Base-by-base conservation (phyloP, 2,888 invertebrate species). In the Mesochorus sp. region DNA sequence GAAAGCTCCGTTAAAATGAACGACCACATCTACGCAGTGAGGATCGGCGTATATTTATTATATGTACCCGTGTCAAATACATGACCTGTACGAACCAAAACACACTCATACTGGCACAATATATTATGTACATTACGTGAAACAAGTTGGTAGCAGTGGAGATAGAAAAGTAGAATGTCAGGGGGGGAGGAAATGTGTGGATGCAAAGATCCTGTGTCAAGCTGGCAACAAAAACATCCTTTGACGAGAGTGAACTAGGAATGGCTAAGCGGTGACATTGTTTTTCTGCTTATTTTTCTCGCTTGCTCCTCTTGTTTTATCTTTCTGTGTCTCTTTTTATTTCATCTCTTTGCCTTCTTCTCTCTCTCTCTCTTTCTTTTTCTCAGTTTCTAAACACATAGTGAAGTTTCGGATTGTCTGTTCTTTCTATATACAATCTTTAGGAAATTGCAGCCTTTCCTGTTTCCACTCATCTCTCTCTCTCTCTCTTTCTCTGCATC, bases 131-230 rank as follows among this genome's bases (percentile, higher is more conserved):
- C 59, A 59, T 42, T 57, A 34, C 61, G 49, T 39, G 57, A 70
- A 75, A 74, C 64, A 78, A 73, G 67, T 51, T 55, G 61, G 47
- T 55, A 55, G 14, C 51, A 26, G 42, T 37, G 51, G 34, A 28
- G 55, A 53, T 68, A 61, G 31, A 59, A 8, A 42, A 72, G 55
- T 44, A 17, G 14, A 70, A 55, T n/a, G 47, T 31, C n/a, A n/a
- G n/a, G n/a, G 61, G 39, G 12, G 39, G 21, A 34, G 42, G 14
- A 34, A 34, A 53, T 19, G 28, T 57, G 55, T 57, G 49, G 62
- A 55, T 57, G 39, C 55, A 51, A 53, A 61, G 70, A 78, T 75
- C 64, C 44, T 59, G 64, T 78, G 61, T 74, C 78, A 71, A 78
- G 70, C 59, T 64, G 28, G 74, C 71, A 61, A 75, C 78, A 28